These are phyloP conservation scores for Acromyrmex heyeri DNA, from an alignment of 1,140 invertebrate genomes.

Conservation along the genomic window DNA sequence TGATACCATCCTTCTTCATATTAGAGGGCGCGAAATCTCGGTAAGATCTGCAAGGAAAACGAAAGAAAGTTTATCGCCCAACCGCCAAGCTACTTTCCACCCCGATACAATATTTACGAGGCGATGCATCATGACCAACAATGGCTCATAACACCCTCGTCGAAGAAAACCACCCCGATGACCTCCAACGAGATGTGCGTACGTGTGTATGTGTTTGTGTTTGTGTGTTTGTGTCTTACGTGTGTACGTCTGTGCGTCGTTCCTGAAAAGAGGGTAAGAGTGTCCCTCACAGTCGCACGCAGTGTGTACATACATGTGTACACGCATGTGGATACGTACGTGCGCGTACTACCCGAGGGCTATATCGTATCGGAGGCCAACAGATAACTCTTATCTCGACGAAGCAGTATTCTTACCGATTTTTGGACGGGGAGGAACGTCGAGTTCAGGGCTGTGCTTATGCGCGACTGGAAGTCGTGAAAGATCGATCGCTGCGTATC, in stretches of 20 bases:
- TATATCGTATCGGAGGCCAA: conserved; percentile 83
- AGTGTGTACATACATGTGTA: conserved; percentile 17
- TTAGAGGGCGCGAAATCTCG: conserved; percentile 57
- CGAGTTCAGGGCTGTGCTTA: conserved; percentile 61
- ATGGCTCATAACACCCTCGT: conserved; percentile 84
- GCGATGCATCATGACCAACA: conserved; percentile 86
- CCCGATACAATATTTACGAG: conserved; percentile 86
- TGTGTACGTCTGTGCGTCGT: conserved; percentile 35
- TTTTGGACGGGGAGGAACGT: conserved; percentile 49
- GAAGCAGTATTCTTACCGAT: conserved; percentile 83
- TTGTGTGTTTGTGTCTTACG: conserved; percentile 33
- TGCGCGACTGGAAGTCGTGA: conserved; percentile 8
- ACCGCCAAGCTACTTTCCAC: conserved; percentile 79
- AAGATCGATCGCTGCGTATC: conserved; percentile 12
- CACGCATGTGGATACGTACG: conserved; percentile 45
- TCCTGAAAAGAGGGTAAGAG: conserved; percentile 74
- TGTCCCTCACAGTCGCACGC: conserved; percentile 34
- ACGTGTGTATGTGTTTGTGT: conserved; percentile 39
- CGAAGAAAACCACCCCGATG: conserved; percentile 76
- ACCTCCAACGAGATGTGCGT: conserved; percentile 47
- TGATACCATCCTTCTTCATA: conserved; percentile 28
- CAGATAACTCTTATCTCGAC: conserved; percentile 85
- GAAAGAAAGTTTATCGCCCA: conserved; percentile 79
- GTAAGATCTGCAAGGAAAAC: conserved; percentile 53
- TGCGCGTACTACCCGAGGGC: conserved; percentile 66